Evolutionary conservation across 2,113 vertebrate genomes (phyloP).

Genomic region (Girardinichthys multiradiatus): DNA sequence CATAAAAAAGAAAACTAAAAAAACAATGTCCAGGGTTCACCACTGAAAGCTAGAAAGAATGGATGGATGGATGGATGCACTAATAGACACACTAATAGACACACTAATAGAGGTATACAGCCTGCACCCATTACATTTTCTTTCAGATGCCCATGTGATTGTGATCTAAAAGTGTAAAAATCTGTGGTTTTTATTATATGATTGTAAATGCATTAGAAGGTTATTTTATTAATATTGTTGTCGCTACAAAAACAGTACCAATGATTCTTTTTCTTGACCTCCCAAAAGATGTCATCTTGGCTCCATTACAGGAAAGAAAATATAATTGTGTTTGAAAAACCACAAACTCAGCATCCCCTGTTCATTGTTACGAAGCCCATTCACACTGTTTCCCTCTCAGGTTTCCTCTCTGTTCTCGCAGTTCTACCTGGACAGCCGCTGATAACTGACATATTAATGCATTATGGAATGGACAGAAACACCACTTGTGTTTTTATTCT

Average conservation of each 20-base stretch:
- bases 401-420: constrained; percentile 31
- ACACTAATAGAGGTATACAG: no score
- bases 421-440: constrained; percentile 10
- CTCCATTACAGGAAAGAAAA: constrained; percentile 30
- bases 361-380: constrained; percentile 17
- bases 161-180: no score
- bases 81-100: no score
- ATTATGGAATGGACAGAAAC: constrained; percentile 29
- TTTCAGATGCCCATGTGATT: no score
- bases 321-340: constrained; percentile 32
- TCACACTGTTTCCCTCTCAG: constrained; percentile 39
- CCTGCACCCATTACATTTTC: no score
- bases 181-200: no score
- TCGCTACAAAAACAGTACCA: not conserved
- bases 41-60: no score
- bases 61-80: no score
- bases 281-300: constrained; percentile 6
- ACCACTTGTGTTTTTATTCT: constrained; percentile 5
- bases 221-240: no score
- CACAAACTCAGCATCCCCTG: constrained; percentile 12
- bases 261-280: not conserved
- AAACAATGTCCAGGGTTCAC: no score
- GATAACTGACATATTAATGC: not conserved
- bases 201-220: no score
- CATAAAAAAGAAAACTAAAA: no score